phyloP scores from a whole-genome alignment of 2,113 vertebrate genomes.

The Tragelaphus imberbis region DNA sequence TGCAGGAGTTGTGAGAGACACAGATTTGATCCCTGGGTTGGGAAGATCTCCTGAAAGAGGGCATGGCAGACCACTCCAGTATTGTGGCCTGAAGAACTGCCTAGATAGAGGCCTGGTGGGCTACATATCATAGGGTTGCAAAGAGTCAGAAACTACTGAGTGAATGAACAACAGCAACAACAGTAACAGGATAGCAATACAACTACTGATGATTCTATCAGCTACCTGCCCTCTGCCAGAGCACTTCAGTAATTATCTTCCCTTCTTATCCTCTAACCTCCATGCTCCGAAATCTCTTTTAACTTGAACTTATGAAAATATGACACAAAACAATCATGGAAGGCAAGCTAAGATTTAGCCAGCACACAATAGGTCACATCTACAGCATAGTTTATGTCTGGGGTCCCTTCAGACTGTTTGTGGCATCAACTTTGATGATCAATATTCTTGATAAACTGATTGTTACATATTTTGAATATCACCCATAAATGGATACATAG shows the following conservation, averaged over 20 bases:
- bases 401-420: neutral
- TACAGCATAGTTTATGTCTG: neutral
- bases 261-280: neutral
- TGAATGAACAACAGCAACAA: neutral
- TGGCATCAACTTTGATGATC: neutral
- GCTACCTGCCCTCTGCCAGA: neutral
- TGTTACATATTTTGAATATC: neutral
- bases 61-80: neutral
- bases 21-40: neutral
- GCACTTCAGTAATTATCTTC: neutral
- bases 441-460: neutral
- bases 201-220: neutral
- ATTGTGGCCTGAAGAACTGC: neutral
- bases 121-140: neutral
- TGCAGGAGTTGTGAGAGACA: neutral
- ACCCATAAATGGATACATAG: neutral
- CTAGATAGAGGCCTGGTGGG: neutral
- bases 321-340: neutral
- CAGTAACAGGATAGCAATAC: neutral
- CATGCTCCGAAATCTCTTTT: neutral
- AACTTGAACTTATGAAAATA: neutral
- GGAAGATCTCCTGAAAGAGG: neutral
- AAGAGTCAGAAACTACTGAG: neutral
- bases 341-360: neutral
- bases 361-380: neutral